Evolutionary conservation across 2,888 invertebrate genomes (phyloP).

Genomic region (Sinopyrophorus schimmeli): DNA sequence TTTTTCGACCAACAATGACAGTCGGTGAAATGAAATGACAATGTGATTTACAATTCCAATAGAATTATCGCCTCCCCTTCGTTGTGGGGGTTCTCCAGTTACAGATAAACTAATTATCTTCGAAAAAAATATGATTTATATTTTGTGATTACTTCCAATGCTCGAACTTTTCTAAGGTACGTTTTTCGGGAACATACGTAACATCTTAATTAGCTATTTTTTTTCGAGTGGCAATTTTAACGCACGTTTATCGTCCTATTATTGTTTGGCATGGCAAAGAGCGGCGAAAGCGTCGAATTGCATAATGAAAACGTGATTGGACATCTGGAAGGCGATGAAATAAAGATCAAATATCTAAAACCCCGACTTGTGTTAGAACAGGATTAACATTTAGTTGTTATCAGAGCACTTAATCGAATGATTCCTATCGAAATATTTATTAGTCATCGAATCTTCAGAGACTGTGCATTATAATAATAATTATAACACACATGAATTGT

Average conservation of each 20-base stretch:
- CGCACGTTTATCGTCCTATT: not conserved
- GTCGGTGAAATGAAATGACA: slow-evolving; percentile 45
- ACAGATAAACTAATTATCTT: slow-evolving; percentile 44
- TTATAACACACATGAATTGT: too few species aligned
- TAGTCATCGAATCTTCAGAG: too few species aligned
- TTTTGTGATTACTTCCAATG: slow-evolving; percentile 39
- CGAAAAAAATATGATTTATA: slow-evolving; percentile 42
- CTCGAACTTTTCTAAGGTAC: too few species aligned
- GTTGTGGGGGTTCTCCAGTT: slow-evolving; percentile 40
- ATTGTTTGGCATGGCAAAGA: not conserved
- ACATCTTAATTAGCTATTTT: too few species aligned
- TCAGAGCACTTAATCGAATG: slow-evolving; percentile 45
- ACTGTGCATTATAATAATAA: too few species aligned
- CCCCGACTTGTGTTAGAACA: slow-evolving; percentile 41
- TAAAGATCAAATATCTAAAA: slow-evolving; percentile 44
- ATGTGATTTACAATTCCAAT: slow-evolving; percentile 47
- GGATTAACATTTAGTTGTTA: slow-evolving; percentile 45
- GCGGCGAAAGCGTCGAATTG: too few species aligned
- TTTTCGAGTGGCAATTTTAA: too few species aligned
- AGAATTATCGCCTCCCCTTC: slow-evolving; percentile 40
- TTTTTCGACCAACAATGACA: slow-evolving; percentile 42
- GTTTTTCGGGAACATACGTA: too few species aligned
- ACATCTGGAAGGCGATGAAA: slow-evolving; percentile 43
- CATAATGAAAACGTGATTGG: slow-evolving; percentile 38
- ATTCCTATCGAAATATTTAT: slow-evolving; percentile 29